phyloP scores from a whole-genome alignment of 2,797 vertebrate genomes.

The Catostomus latipinnis region DNA sequence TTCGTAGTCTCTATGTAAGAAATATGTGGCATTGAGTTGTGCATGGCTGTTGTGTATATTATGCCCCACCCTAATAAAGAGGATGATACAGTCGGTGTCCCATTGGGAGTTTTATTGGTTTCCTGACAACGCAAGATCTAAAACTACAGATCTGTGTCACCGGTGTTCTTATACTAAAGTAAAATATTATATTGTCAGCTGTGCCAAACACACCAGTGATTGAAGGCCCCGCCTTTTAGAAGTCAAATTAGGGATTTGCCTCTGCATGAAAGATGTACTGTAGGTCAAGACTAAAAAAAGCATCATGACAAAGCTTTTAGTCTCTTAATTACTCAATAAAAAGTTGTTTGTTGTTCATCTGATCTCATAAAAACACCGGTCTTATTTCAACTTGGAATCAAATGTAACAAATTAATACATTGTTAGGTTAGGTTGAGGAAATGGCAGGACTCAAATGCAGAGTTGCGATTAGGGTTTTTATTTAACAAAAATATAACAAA shows the following conservation, averaged over 20 bases:
- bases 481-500: too few relatives aligned
- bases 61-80: conserved; percentile 33
- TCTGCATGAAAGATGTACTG: background rate
- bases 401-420: too few relatives aligned
- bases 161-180: background rate
- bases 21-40: conserved; percentile 3
- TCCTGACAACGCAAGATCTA: conserved; percentile 20
- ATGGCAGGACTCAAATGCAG: too few relatives aligned
- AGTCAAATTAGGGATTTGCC: conserved; percentile 5
- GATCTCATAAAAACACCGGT: too few relatives aligned
- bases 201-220: background rate
- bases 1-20: background rate
- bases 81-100: conserved; percentile 9
- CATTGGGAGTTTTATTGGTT: conserved; percentile 17
- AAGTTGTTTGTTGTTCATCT: too few relatives aligned
- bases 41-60: background rate
- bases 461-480: too few relatives aligned
- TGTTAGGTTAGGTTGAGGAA: too few relatives aligned
- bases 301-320: too few relatives aligned
- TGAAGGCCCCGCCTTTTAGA: background rate
- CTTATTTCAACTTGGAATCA: too few relatives aligned
- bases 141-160: conserved; percentile 12
- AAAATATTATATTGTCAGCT: conserved; percentile 3
- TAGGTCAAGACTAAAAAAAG: too few relatives aligned
- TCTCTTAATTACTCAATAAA: too few relatives aligned